Evolutionary conservation across 2,888 invertebrate species (phyloP).

Genomic region (Yponomeuta malinellus): DNA sequence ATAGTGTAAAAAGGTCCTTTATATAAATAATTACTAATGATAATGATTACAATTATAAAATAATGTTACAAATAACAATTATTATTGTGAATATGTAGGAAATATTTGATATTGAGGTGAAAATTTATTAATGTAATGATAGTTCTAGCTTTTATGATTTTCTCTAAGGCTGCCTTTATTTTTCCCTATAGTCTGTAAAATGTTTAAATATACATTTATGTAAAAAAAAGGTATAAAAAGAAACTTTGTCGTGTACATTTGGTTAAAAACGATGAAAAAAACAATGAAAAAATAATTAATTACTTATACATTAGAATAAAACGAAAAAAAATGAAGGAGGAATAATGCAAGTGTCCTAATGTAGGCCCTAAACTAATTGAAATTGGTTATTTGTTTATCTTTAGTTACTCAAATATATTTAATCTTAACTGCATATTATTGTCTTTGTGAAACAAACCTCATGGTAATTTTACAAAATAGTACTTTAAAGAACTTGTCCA

Average conservation of each 20-base stretch:
- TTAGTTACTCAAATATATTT: neutral
- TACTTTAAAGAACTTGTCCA: neutral
- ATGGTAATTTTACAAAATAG: neutral
- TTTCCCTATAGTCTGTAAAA: neutral
- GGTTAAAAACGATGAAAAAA: slow-evolving; percentile 14
- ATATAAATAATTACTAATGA: slow-evolving; percentile 17
- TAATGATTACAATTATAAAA: neutral
- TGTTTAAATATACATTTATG: neutral
- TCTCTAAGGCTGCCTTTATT: slow-evolving; percentile 10
- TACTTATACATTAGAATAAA: slow-evolving; percentile 4
- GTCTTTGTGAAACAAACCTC: no score
- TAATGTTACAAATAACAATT: slow-evolving; percentile 2
- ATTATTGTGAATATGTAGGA: slow-evolving; percentile 8
- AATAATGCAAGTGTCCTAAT: neutral
- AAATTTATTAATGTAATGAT: slow-evolving; percentile 14
- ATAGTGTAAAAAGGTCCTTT: slow-evolving; percentile 22
- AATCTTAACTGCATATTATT: no score
- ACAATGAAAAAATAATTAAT: slow-evolving; percentile 2
- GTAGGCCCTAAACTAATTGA: neutral
- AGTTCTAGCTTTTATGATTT: neutral
- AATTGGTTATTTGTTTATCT: neutral
- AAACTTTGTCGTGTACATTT: slow-evolving; percentile 14
- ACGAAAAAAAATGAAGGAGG: neutral
- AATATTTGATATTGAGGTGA: slow-evolving; percentile 1
- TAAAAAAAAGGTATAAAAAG: neutral